These are phyloP conservation scores for Beaufortia kweichowensis DNA, from an alignment of 2,113 vertebrate genomes.

Conservation along the genomic window DNA sequence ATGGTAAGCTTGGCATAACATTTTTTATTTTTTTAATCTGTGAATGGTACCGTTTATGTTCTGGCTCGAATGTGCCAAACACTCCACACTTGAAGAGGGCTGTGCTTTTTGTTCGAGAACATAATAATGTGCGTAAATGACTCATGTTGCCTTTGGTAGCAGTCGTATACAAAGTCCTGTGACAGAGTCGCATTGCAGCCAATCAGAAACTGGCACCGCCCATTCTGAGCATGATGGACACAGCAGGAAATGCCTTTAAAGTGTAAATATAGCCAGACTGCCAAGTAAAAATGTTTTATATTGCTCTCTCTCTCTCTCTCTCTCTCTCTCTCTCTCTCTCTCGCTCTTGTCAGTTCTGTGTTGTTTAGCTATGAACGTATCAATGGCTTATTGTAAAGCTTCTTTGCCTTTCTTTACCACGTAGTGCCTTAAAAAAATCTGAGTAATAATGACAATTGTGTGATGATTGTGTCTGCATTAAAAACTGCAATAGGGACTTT, in stretches of 20 bases:
- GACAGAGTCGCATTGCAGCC: constrained; percentile 1
- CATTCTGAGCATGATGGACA: constrained; percentile 38
- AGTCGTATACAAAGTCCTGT: neutral
- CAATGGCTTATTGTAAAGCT: constrained; percentile 34
- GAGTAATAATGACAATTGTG: constrained; percentile 50
- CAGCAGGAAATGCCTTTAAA: constrained; percentile 20
- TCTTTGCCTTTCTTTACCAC: constrained; percentile 60
- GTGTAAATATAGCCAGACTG: constrained; percentile 21
- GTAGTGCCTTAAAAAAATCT: constrained; percentile 66
- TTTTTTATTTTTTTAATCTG: neutral
- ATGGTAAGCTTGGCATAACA: neutral
- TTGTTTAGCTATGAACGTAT: constrained; percentile 36
- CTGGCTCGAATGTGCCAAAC: constrained; percentile 36
- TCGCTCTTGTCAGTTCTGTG: neutral
- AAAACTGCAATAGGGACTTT: constrained; percentile 41
- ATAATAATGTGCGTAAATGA: neutral
- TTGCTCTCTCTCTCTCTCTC: constrained; percentile 1
- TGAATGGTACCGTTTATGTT: constrained; percentile 40
- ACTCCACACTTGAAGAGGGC: constrained; percentile 8
- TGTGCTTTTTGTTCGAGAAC: neutral
- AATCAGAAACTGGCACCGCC: neutral
- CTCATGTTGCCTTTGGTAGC: constrained; percentile 3
- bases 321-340: neutral
- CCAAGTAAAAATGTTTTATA: constrained; percentile 18
- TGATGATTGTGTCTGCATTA: constrained; percentile 43